Conservation (phyloP, 1,140 invertebrate species). For the Drosophila quadrilineata region DNA sequence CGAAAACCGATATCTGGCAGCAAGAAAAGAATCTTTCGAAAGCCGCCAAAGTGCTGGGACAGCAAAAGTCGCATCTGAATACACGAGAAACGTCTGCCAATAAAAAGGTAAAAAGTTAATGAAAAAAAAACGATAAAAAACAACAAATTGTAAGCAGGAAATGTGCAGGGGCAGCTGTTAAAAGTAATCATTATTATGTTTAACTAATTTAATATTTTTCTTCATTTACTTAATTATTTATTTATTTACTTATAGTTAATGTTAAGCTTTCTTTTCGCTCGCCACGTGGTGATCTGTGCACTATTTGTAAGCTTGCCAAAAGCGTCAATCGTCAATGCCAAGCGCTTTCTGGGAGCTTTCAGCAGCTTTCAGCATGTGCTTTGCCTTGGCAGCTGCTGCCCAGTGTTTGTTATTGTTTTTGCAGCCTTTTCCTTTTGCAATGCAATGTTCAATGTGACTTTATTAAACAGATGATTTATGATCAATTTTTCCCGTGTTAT, state of each 20-base stretch:
- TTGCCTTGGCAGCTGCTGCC: constrained; percentile 8
- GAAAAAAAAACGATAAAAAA: constrained; percentile 22
- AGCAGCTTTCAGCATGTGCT: neutral
- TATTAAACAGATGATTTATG: constrained; percentile 2
- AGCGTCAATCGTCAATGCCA: constrained; percentile 9
- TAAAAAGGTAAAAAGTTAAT: constrained; percentile 76
- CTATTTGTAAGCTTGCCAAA: constrained; percentile 23
- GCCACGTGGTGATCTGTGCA: constrained; percentile 44
- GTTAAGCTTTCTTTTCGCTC: constrained; percentile 31
- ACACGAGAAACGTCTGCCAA: constrained; percentile 81
- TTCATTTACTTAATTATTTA: constrained; percentile 4
- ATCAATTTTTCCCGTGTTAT: constrained; percentile 40
- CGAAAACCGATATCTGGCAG: constrained; percentile 81
- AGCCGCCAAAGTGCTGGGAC: constrained; percentile 81
- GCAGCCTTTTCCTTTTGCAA: constrained; percentile 35
- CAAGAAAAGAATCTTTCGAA: constrained; percentile 82
- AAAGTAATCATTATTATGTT: neutral
- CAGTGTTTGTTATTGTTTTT: constrained; percentile 54
- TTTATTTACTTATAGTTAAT: constrained; percentile 2
- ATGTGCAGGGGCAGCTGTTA: too few relatives aligned
- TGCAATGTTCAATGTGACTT: constrained; percentile 62
- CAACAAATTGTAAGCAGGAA: constrained; percentile 15
- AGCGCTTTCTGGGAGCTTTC: neutral
- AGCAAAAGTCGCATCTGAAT: constrained; percentile 81
- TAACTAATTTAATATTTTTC: neutral